Base-by-base conservation (phyloP, 2,113 vertebrate species). In the Onychorhynchus coronatus region DNA sequence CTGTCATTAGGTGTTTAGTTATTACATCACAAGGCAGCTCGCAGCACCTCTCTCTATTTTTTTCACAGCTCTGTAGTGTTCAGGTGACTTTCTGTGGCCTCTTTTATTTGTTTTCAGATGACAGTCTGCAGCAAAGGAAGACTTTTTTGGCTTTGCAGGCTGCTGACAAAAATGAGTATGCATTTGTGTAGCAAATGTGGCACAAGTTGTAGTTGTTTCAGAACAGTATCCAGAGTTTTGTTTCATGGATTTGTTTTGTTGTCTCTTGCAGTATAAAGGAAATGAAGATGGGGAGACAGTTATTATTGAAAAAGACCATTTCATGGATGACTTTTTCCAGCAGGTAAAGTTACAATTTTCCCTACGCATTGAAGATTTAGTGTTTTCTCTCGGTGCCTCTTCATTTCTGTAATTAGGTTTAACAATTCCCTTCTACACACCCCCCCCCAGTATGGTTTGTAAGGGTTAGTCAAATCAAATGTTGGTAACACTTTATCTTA, bases 301-400 rank as follows among this genome's bases (percentile, higher is more conserved):
- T 12, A 84, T 99, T 25, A 95, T 99, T 71, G 99, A 99, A 66
- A 98, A 97, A 94, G 98, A 99, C 82, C 98, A 98, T 58, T 99
- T 99, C 78, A 99, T 99, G 99, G 99, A 99, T 80, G 98, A 98
- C 33, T 99, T 99, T 82, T 99, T 99, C 97, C 98, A 98, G 21
- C 99, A 98, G 98, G 99, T 99, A 85, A 89, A 97, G 67, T 30
- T 53, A 6, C 0, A 10, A 5, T 53, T 91, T 75, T 58, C 33
- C 15, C 25, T 4, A 0, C 14, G 11, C 25, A 4, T 50, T 84
- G n/a, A 61, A 58, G 4, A 35, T 18, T 70, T 75, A 5, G 4
- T 12, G 5, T n/a, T 58, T n/a, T 56, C n/a, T 68, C 4, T 76
- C 22, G 6, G 2, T 87, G 50, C 66, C 23, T 87, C 53, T 81